phyloP scores from a whole-genome alignment of 2,888 invertebrate genomes.

The Metalampra italica region DNA sequence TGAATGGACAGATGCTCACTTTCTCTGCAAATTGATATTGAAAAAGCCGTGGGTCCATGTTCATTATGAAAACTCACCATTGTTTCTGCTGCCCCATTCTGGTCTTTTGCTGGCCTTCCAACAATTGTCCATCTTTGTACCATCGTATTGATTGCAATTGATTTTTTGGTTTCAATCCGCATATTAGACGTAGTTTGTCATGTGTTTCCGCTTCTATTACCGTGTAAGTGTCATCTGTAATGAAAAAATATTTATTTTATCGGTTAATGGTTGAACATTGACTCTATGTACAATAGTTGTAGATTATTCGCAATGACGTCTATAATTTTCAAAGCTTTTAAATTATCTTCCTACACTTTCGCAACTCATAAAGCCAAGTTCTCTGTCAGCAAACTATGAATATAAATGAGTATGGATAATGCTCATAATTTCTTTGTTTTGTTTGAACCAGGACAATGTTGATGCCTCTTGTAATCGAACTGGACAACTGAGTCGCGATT shows the following conservation, averaged over 20 bases:
- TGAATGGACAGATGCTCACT: neutral
- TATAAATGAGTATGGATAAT: conserved; percentile 14
- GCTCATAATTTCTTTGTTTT: conserved; percentile 1
- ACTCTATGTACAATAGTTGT: no score
- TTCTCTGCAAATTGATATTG: no score
- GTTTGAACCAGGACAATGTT: neutral
- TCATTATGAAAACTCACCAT: conserved; percentile 33
- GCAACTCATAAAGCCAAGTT: neutral
- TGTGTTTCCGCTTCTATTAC: conserved; percentile 49
- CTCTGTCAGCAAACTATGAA: conserved; percentile 12
- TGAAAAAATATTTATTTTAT: conserved; percentile 14
- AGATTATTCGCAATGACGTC: neutral
- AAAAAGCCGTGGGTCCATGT: no score
- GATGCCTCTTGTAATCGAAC: no score
- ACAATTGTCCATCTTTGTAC: conserved; percentile 58
- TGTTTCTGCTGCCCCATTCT: conserved; percentile 41
- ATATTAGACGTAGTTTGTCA: conserved; percentile 60
- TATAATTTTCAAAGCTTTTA: neutral
- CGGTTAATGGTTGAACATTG: neutral
- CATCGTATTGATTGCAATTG: conserved; percentile 47
- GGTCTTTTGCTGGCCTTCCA: conserved; percentile 32
- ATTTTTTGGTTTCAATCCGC: conserved; percentile 41
- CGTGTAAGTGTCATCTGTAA: conserved; percentile 51
- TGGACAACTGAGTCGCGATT: no score
- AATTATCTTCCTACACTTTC: no score